Evolutionary conservation across 2,888 invertebrate species (phyloP).

Genomic region (Limnephilus auricula): DNA sequence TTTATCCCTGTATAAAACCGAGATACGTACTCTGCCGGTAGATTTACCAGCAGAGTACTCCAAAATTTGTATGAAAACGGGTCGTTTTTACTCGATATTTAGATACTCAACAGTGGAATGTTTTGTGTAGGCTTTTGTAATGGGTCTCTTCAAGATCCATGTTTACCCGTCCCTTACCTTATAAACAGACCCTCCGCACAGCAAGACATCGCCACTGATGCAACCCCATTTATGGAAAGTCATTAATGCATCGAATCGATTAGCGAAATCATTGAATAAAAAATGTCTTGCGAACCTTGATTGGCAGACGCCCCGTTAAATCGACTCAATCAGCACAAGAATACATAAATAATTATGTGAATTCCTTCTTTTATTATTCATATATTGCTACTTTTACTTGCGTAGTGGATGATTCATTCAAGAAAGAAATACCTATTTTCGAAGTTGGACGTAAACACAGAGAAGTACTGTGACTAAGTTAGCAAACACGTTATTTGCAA

Average conservation of each 20-base stretch:
- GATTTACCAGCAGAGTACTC: too few species aligned
- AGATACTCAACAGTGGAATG: too few species aligned
- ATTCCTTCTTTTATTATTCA: background rate
- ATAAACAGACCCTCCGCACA: background rate
- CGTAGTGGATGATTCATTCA: background rate
- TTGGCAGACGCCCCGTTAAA: background rate
- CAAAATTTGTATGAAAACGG: too few species aligned
- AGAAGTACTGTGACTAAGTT: too few species aligned
- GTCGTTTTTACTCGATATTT: too few species aligned
- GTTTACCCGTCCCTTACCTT: background rate
- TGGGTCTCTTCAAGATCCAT: background rate
- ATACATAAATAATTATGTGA: background rate
- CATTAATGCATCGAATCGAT: background rate
- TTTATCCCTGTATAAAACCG: too few species aligned
- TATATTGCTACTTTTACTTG: background rate
- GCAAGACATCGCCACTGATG: background rate
- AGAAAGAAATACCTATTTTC: background rate
- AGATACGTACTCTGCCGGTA: too few species aligned
- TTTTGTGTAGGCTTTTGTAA: too few species aligned
- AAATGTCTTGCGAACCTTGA: background rate
- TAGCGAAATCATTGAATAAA: background rate
- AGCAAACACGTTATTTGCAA: background rate
- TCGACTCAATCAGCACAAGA: background rate
- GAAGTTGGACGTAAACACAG: background rate
- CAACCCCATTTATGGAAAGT: background rate